Percentiles rank a stretch among this genome's conserved stretches.
phyloP scores from a whole-genome alignment of 2,113 vertebrate species.

The Sphaerodactylus townsendi region DNA sequence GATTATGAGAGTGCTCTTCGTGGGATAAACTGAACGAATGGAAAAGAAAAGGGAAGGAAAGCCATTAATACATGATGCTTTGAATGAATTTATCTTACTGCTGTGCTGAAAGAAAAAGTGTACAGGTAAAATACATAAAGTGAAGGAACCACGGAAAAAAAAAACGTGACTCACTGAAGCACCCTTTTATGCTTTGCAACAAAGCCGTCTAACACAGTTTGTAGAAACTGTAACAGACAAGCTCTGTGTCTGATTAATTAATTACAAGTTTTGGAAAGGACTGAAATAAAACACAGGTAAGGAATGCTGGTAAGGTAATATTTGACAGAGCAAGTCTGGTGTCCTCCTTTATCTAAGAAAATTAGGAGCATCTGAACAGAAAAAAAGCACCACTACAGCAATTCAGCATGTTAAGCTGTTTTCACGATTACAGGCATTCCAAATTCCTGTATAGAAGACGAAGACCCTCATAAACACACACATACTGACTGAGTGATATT shows the following conservation, averaged over 20 bases:
- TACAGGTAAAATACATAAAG: background rate
- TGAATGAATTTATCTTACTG: fast-evolving
- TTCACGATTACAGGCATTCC: background rate
- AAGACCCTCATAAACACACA: constrained; percentile 3
- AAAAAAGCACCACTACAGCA: constrained; percentile 37
- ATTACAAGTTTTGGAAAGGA: constrained; percentile 68
- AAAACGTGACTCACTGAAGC: background rate
- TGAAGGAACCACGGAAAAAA: constrained; percentile 23
- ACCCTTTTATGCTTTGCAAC: constrained; percentile 38
- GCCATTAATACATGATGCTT: constrained; percentile 21
- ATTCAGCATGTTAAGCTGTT: constrained; percentile 5
- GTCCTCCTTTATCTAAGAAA: constrained; percentile 58
- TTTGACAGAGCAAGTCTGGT: constrained; percentile 57
- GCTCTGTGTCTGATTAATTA: constrained; percentile 48
- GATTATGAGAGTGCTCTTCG: constrained; percentile 89
- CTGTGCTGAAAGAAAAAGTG: background rate
- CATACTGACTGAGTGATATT: background rate
- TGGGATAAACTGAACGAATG: constrained; percentile 80
- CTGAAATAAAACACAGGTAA: constrained; percentile 50
- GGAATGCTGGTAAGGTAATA: constrained; percentile 48
- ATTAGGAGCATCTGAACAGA: constrained; percentile 51
- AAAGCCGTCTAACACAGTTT: constrained; percentile 47
- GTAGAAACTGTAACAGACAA: background rate
- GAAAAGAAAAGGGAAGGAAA: constrained; percentile 32
- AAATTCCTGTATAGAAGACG: background rate